Conservation (phyloP, 2,888 invertebrate genomes). For the Eupelmus urozonus region DNA sequence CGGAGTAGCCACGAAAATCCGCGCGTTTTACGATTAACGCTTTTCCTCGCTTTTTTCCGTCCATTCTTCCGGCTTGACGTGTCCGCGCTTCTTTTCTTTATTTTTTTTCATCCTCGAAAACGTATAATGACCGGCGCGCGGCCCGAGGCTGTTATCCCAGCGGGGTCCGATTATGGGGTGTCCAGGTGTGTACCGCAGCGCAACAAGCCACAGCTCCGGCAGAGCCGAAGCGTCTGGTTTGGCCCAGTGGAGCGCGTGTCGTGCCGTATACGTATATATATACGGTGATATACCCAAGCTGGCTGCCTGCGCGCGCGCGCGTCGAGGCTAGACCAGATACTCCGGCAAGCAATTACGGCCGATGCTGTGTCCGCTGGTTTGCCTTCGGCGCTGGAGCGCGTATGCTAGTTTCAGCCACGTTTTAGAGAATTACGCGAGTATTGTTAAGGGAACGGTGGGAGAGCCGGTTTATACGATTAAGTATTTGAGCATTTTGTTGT, state of each 20-base stretch:
- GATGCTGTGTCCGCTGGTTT: background rate
- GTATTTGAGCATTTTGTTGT: no score
- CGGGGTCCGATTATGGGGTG: slow-evolving; percentile 22
- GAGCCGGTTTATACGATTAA: no score
- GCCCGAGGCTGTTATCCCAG: slow-evolving; percentile 9
- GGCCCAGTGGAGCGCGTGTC: slow-evolving; percentile 72
- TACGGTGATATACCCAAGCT: no score
- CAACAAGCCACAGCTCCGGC: background rate
- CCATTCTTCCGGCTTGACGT: no score
- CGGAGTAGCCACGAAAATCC: background rate
- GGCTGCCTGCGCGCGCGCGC: no score
- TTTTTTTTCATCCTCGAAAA: background rate
- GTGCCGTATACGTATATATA: background rate
- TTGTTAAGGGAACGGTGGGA: background rate
- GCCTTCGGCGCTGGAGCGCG: no score
- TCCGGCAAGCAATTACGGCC: background rate
- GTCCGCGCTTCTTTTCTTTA: background rate
- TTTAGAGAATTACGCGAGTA: background rate
- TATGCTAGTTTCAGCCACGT: no score
- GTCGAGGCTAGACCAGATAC: no score
- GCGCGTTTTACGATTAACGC: no score
- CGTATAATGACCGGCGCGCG: no score
- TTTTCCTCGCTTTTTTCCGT: no score
- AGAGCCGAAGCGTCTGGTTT: slow-evolving; percentile 69
- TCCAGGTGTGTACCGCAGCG: slow-evolving; percentile 29